Evolutionary conservation across 2,888 invertebrate species (phyloP).

Genomic region (Brenthis daphne): DNA sequence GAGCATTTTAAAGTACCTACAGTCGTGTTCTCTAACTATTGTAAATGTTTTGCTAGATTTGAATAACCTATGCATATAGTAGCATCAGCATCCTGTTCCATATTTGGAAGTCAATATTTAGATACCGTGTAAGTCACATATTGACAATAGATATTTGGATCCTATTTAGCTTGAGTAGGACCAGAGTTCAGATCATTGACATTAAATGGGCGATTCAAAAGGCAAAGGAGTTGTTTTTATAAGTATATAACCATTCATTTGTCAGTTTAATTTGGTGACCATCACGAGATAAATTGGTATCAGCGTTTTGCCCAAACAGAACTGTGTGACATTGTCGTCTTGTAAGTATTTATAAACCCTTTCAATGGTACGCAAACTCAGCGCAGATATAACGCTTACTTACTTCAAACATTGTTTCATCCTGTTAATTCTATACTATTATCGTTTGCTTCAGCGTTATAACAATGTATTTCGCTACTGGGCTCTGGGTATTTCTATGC

Average conservation of each 20-base stretch:
- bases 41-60: conserved; percentile 66
- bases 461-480: conserved; percentile 78
- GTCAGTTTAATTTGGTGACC: conserved; percentile 67
- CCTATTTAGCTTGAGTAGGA: conserved; percentile 70
- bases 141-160: conserved; percentile 60
- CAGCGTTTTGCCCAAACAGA: conserved; percentile 59
- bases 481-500: conserved; percentile 82
- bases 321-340: conserved; percentile 71
- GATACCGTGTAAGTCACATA: conserved; percentile 52
- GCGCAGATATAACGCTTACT: conserved; percentile 75
- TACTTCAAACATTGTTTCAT: conserved; percentile 47
- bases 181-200: conserved; percentile 68
- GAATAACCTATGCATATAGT: conserved; percentile 55
- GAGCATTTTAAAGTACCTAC: conserved; percentile 53
- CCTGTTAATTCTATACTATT: conserved; percentile 66
- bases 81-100: conserved; percentile 61
- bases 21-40: conserved; percentile 56
- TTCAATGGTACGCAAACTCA: conserved; percentile 69
- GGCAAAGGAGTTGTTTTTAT: conserved; percentile 43
- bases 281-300: conserved; percentile 62
- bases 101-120: conserved; percentile 51
- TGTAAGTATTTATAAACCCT: conserved; percentile 74
- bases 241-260: conserved; percentile 63
- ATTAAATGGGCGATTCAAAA: conserved; percentile 48
- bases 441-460: conserved; percentile 81